Conservation (phyloP, 2,113 vertebrate genomes). For the Prionailurus viverrinus region DNA sequence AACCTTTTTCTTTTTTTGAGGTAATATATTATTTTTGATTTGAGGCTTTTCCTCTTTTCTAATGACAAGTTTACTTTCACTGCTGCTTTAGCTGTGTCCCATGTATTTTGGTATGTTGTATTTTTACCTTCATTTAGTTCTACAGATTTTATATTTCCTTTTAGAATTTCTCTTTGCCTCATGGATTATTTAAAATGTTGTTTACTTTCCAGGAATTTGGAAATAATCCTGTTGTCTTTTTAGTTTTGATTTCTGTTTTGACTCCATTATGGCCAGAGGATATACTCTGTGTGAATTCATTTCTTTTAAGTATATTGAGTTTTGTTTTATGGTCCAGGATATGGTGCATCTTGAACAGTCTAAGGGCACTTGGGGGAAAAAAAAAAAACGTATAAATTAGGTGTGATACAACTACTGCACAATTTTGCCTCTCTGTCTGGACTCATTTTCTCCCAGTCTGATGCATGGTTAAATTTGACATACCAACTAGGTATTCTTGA, state of each 20-base stretch:
- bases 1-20: not conserved
- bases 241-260: not conserved
- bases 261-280: not conserved
- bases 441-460: conserved; percentile 77
- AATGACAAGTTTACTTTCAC: not conserved
- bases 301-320: not conserved
- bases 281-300: not conserved
- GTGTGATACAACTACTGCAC: not conserved
- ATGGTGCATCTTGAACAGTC: not conserved
- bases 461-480: conserved; percentile 83
- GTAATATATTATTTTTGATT: not conserved
- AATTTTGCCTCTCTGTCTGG: conserved; percentile 77
- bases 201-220: not conserved
- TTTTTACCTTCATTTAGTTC: not conserved
- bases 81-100: not conserved
- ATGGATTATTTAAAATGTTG: not conserved
- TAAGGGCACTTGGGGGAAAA: not conserved
- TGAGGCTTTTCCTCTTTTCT: not conserved
- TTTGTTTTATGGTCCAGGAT: not conserved
- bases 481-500: conserved; percentile 74
- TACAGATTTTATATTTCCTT: not conserved
- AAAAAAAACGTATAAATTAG: not conserved
- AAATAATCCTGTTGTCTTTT: not conserved
- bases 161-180: not conserved
- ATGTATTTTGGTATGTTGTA: not conserved